These are phyloP conservation scores for Oikopleura dioica DNA, from an alignment of 23 tunicate species.

Conservation along the genomic window DNA sequence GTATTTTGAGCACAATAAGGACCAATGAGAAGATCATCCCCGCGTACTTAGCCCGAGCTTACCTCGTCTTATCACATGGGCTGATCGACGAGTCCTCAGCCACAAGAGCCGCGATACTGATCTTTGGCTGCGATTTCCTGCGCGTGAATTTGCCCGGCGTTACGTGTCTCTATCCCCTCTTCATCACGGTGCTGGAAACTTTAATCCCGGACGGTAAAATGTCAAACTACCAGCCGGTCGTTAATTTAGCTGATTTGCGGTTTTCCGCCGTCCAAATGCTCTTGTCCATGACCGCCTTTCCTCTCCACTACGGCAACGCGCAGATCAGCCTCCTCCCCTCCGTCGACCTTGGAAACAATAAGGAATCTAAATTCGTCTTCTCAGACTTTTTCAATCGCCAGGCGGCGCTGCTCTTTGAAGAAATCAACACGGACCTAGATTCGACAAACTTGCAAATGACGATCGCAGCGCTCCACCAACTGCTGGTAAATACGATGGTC, in stretches of 20 bases:
- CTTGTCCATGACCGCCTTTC: slow-evolving; percentile 56
- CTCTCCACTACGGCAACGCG: slow-evolving; percentile 42
- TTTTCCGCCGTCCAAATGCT: slow-evolving; percentile 52
- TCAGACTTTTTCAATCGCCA: no score
- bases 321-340: no score
- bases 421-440: no score
- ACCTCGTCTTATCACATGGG: slow-evolving; percentile 46
- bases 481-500: no score
- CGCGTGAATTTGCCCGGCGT: slow-evolving; percentile 85
- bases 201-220: slow-evolving; percentile 75
- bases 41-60: slow-evolving; percentile 48
- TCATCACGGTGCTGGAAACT: slow-evolving; percentile 40
- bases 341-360: no score
- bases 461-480: no score
- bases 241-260: slow-evolving; percentile 30
- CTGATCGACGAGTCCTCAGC: slow-evolving; percentile 50
- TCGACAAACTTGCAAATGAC: no score
- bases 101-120: slow-evolving; percentile 46
- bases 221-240: slow-evolving; percentile 35
- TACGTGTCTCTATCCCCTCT: slow-evolving; percentile 37
- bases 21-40: slow-evolving; percentile 58
- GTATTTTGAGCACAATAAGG: slow-evolving; percentile 44
- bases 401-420: no score
- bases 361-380: no score
- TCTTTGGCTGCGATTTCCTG: slow-evolving; percentile 50